phyloP scores from a whole-genome alignment of 2,113 vertebrate genomes.

The Nothoprocta pentlandii region DNA sequence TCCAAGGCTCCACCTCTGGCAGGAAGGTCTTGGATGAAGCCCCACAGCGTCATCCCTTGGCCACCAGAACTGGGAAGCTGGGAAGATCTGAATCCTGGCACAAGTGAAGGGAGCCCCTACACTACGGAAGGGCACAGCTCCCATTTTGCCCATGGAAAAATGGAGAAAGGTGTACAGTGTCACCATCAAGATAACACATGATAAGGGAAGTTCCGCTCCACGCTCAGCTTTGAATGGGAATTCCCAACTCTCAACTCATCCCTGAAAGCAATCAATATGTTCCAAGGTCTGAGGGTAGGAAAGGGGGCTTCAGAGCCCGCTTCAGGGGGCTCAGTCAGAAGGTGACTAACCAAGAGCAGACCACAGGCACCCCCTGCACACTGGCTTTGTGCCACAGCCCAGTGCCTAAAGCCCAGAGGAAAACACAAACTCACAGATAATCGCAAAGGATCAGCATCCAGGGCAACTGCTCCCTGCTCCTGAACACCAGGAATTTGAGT shows the following conservation, averaged over 20 bases:
- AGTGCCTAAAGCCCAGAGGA: neutral
- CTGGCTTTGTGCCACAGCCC: neutral
- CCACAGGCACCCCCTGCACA: neutral
- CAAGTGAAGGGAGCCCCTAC: neutral
- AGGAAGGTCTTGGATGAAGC: neutral
- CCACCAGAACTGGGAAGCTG: neutral
- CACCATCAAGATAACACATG: accelerated
- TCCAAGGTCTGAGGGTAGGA: neutral
- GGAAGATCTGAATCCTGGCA: neutral
- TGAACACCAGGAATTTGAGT: neutral
- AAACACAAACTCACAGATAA: neutral
- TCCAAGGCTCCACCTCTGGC: neutral
- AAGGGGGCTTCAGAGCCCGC: neutral
- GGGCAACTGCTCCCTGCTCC: accelerated
- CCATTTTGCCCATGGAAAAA: neutral
- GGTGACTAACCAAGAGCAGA: neutral
- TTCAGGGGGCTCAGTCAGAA: neutral
- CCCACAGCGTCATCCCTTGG: neutral
- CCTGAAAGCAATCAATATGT: neutral
- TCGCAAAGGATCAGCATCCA: neutral
- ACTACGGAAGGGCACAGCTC: neutral
- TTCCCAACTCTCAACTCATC: neutral
- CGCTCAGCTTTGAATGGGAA: neutral
- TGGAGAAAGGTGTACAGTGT: accelerated
- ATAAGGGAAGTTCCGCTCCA: neutral